phyloP scores from a whole-genome alignment of 2,113 vertebrate species.

The Pelusios castaneus region DNA sequence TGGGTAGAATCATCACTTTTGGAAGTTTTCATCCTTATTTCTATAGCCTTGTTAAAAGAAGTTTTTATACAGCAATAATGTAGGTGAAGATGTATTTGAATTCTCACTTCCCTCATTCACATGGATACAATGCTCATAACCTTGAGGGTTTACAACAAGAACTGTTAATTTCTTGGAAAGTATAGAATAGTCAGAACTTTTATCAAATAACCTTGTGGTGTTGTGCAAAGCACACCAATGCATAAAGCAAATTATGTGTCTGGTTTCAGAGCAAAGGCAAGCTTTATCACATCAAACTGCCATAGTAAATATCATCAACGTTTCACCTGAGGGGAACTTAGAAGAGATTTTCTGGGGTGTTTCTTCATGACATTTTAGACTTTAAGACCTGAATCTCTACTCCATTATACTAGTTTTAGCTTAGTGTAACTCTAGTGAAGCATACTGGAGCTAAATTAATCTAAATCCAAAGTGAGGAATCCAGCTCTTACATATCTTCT shows the following conservation, averaged over 20 bases:
- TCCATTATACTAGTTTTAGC: accelerated
- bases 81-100: background rate
- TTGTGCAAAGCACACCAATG: too few relatives aligned
- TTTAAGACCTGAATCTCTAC: background rate
- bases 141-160: background rate
- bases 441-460: background rate
- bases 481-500: background rate
- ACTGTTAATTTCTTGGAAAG: background rate
- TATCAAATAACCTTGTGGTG: background rate
- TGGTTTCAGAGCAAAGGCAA: background rate
- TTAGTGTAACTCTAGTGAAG: background rate
- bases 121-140: background rate
- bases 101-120: background rate
- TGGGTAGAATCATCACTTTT: background rate
- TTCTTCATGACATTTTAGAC: background rate
- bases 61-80: background rate
- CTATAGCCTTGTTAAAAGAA: background rate
- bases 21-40: background rate
- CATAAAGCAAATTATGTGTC: background rate
- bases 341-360: background rate
- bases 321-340: background rate
- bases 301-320: background rate
- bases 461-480: background rate
- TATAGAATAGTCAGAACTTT: background rate
- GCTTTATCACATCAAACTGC: background rate